phyloP scores from a whole-genome alignment of 2,113 vertebrate species.

The Oreotrochilus melanogaster region DNA sequence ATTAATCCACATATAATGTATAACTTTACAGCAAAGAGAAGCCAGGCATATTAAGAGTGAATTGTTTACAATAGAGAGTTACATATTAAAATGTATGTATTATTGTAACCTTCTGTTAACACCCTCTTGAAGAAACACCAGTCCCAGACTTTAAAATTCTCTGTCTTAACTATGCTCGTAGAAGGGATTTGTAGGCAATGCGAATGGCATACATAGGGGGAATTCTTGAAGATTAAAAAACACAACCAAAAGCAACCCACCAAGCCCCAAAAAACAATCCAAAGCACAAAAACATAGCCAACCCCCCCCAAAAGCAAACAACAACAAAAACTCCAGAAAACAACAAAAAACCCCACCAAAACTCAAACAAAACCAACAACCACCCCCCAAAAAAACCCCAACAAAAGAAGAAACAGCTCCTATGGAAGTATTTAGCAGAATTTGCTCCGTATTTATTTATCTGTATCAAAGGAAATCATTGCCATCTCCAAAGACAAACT shows the following conservation, averaged over 20 bases:
- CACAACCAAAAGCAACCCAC: too few species aligned
- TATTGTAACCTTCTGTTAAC: slow-evolving; percentile 57
- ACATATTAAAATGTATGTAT: slow-evolving; percentile 68
- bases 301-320: not conserved
- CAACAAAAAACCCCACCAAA: too few species aligned
- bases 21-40: slow-evolving; percentile 64
- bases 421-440: not conserved
- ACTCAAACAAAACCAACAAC: too few species aligned
- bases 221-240: not conserved
- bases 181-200: not conserved
- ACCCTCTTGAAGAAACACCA: slow-evolving; percentile 1
- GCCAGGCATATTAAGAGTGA: slow-evolving; percentile 44
- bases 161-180: not conserved
- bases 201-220: not conserved
- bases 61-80: slow-evolving; percentile 66
- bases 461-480: slow-evolving; percentile 47
- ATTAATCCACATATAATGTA: slow-evolving; percentile 61
- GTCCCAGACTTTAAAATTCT: not conserved
- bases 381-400: too few species aligned
- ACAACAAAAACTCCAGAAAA: not conserved
- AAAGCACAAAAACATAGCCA: too few species aligned
- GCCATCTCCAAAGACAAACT: slow-evolving; percentile 24
- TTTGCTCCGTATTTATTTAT: not conserved
- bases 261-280: too few species aligned
- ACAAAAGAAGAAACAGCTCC: not conserved